Base-by-base conservation (phyloP, 2,888 invertebrate genomes). In the Meta bourneti region DNA sequence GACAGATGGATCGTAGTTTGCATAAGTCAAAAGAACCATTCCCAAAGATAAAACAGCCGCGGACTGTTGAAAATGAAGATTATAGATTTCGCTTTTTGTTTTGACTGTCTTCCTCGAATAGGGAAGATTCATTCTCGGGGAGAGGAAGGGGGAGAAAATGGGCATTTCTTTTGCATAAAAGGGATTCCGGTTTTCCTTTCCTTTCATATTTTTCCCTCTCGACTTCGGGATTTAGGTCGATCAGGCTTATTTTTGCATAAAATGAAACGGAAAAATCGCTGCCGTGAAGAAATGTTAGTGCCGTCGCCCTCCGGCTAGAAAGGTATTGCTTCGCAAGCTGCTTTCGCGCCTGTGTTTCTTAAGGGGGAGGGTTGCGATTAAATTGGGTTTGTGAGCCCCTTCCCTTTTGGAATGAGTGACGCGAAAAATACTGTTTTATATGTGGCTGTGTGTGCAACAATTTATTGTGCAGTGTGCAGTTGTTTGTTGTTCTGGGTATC, bases 41-140 rank as follows among this genome's bases (percentile, higher is more conserved):
- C 48, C 51, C 13, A 51, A 81, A 79, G 79, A 82, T 82, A 79
- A 89, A 89, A 89, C 54, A 52, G 78, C 78, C 19, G 81, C 77
- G 78, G 71, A 83, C 89, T 89, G 89, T 83, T 89, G 89, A 89
- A 89, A 89, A 89, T 83, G 79, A 83, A 89, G 89, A 89, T 89
- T 83, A 89, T 89, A 89, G 89, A 89, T 83, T 83, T 89, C 83
- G 49, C 78, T 77, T 83, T 84, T 79, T 77, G 83, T 83, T 71
- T 72, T 19, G 9, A 20, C 34, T 34, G 8, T 79, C 13, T 13
- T 16, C 51, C 7, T 74, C 11, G 16, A 51, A 34, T 19, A 48
- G 19, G 78, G 48, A 34, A n/a, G 77, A 20, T 51, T 78, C 79
- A 78, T 86, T 83, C 61, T 34, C 11, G 16, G 77, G 83, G 83